phyloP scores from a whole-genome alignment of 2,888 invertebrate genomes.

The Brassicogethes aeneus region DNA sequence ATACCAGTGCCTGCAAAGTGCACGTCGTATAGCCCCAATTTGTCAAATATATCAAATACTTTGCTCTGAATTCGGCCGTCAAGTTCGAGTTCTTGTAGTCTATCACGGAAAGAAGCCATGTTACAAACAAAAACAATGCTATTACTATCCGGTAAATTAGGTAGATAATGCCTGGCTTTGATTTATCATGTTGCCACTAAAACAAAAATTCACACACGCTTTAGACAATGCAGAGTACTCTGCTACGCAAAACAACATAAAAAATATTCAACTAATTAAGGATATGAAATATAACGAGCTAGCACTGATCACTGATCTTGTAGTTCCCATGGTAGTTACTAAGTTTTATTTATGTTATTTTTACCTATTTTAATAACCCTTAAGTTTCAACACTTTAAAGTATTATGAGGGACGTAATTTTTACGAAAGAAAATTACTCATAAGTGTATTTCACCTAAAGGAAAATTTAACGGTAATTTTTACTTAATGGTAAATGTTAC shows the following conservation, averaged over 20 bases:
- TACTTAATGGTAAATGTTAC: too few species aligned
- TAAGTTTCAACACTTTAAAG: too few species aligned
- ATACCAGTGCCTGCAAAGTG: constrained; percentile 49
- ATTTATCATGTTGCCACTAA: constrained; percentile 50
- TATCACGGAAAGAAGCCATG: constrained; percentile 33
- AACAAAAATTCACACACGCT: constrained; percentile 30
- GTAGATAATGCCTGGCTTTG: constrained; percentile 42
- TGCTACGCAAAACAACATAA: too few species aligned
- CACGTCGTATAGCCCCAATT: constrained; percentile 61
- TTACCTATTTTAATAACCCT: too few species aligned
- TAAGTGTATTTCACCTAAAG: too few species aligned
- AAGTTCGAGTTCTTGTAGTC: constrained; percentile 36
- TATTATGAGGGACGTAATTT: too few species aligned
- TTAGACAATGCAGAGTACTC: not conserved
- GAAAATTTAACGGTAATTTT: too few species aligned
- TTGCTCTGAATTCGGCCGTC: constrained; percentile 42
- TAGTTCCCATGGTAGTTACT: not conserved
- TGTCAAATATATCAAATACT: constrained; percentile 66
- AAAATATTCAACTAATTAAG: too few species aligned
- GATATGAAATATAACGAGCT: too few species aligned
- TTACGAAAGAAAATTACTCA: too few species aligned
- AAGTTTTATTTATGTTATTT: too few species aligned
- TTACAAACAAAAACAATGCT: constrained; percentile 41
- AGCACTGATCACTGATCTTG: too few species aligned
- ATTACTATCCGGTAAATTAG: constrained; percentile 47